A percentile compares a stretch with the other conserved stretches of the same genome.
Evolutionary conservation across 2,888 invertebrate species (phyloP).

Genomic region (Drosophila multiciliata): DNA sequence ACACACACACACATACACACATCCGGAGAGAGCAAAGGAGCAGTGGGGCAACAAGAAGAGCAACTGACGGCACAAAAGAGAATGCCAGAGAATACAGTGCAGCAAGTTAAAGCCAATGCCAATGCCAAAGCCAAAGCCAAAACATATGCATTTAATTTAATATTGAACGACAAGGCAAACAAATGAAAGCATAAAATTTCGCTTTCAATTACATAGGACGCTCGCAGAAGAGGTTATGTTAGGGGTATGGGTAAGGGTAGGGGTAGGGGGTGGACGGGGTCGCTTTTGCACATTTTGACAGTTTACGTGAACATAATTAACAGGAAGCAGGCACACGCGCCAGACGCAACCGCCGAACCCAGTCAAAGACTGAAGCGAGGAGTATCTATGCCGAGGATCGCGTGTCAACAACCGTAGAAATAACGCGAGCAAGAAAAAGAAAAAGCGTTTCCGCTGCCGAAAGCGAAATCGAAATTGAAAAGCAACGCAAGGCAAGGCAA

Average conservation of each 20-base stretch:
- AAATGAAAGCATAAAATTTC: slow-evolving; percentile 76
- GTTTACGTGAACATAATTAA: slow-evolving; percentile 82
- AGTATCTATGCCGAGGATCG: slow-evolving; percentile 58
- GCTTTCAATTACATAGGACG: slow-evolving; percentile 74
- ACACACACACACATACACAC: slow-evolving; percentile 46
- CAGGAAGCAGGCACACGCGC: slow-evolving; percentile 85
- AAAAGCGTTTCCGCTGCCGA: slow-evolving; percentile 81
- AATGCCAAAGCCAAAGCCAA: slow-evolving; percentile 22
- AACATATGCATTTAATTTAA: slow-evolving; percentile 77
- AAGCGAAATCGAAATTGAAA: slow-evolving; percentile 82
- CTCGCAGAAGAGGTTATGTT: not conserved
- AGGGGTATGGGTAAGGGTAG: not conserved
- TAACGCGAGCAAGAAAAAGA: slow-evolving; percentile 57
- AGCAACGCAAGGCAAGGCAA: slow-evolving; percentile 44
- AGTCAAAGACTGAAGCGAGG: slow-evolving; percentile 11
- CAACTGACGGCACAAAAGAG: slow-evolving; percentile 68
- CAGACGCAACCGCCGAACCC: slow-evolving; percentile 64
- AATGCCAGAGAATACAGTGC: slow-evolving; percentile 20
- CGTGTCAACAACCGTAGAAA: slow-evolving; percentile 78
- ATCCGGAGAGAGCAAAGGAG: slow-evolving; percentile 29
- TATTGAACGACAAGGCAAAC: slow-evolving; percentile 35
- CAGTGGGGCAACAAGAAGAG: slow-evolving; percentile 30
- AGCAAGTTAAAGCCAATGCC: slow-evolving; percentile 5
- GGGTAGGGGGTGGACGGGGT: slow-evolving; percentile 14
- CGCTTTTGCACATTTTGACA: slow-evolving; percentile 67